These are phyloP conservation scores for Pterostichus madidus DNA, from an alignment of 2,888 invertebrate species.

Conservation along the genomic window DNA sequence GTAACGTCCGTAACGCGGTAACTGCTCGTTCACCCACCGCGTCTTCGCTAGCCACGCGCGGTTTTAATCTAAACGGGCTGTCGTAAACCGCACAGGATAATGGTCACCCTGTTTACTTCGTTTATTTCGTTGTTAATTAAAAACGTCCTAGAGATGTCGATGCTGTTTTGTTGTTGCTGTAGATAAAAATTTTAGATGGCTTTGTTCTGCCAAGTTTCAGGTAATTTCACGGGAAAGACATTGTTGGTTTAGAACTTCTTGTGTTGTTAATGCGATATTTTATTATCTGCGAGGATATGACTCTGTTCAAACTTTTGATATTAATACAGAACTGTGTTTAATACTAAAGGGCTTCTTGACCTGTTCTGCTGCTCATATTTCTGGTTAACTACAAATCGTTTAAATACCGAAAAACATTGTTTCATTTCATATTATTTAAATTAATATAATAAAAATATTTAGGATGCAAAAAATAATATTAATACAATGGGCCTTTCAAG, in stretches of 20 bases:
- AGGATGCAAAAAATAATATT: no score
- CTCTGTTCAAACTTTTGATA: constrained; percentile 20
- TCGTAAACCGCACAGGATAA: constrained; percentile 60
- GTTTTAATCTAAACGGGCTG: constrained; percentile 59
- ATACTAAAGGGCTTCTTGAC: background rate
- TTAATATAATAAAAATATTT: no score
- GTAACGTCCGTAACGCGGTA: constrained; percentile 57
- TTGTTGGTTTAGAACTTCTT: constrained; percentile 28
- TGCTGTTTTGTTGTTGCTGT: constrained; percentile 24
- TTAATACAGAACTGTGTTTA: background rate
- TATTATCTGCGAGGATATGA: background rate
- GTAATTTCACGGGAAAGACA: constrained; percentile 7
- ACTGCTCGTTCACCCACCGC: constrained; percentile 30
- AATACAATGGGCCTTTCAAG: no score
- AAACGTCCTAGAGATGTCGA: constrained; percentile 45
- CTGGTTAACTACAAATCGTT: no score
- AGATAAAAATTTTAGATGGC: constrained; percentile 45
- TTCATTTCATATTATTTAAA: no score
- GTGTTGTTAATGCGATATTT: constrained; percentile 19
- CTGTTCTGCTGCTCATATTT: no score
- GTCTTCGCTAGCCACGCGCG: constrained; percentile 35
- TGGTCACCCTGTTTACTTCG: constrained; percentile 37
- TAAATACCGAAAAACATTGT: no score
- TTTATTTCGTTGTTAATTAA: constrained; percentile 53
- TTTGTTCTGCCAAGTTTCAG: constrained; percentile 36